Conservation (phyloP, 2,888 invertebrate genomes). For the Eumacrocentrus americanus region DNA sequence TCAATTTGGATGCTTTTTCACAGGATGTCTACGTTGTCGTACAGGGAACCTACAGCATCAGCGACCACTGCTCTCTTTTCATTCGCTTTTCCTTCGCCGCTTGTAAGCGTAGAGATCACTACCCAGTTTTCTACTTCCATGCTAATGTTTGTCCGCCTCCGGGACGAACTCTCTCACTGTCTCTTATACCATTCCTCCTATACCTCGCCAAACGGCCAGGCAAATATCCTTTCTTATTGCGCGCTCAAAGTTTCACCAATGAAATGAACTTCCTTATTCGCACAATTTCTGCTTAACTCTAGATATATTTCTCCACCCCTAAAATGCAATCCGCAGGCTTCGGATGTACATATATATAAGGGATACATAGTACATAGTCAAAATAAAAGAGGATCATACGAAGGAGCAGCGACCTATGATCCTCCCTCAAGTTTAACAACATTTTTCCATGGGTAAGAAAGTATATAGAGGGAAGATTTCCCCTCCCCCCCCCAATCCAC, state of each 20-base stretch:
- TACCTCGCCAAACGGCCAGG: not conserved
- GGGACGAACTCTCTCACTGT: not conserved
- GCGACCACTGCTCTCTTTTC: conserved; percentile 10
- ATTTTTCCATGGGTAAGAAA: not conserved
- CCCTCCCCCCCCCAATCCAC: not conserved
- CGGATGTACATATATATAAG: not conserved
- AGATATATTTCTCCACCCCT: not conserved
- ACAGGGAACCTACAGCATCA: too few relatives aligned
- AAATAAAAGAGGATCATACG: not conserved
- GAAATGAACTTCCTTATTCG: conserved; percentile 18
- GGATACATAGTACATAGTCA: not conserved
- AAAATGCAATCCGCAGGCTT: not conserved
- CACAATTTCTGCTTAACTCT: conserved; percentile 44
- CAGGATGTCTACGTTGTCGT: too few relatives aligned
- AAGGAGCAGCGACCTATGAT: not conserved
- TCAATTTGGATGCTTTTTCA: too few relatives aligned
- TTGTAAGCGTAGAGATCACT: conserved; percentile 10
- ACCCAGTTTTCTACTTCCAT: conserved; percentile 42
- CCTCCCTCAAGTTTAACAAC: conserved; percentile 1
- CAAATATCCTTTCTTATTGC: conserved; percentile 37
- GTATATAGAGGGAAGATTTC: not conserved
- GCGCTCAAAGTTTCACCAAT: conserved; percentile 17
- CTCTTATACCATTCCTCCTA: conserved; percentile 9
- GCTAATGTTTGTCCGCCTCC: conserved; percentile 36
- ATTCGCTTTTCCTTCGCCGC: conserved; percentile 16